Evolutionary conservation across 2,888 invertebrate species (phyloP).

Genomic region (Epistrophe eligans): DNA sequence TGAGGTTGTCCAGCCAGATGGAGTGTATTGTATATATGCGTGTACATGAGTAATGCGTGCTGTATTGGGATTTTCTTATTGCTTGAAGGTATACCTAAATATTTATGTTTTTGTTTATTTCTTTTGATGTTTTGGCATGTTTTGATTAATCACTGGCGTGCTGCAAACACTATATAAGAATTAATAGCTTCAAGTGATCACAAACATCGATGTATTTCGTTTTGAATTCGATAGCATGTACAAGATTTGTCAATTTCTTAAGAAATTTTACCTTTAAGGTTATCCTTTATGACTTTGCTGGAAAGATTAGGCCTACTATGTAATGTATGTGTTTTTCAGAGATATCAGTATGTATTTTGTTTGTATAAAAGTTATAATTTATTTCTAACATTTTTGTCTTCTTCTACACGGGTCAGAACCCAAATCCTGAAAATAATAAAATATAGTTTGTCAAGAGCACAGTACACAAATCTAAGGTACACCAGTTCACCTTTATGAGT

Average conservation of each 20-base stretch:
- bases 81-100: not conserved
- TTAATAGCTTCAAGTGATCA: slow-evolving; percentile 56
- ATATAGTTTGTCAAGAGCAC: no score
- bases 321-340: not conserved
- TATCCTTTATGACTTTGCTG: not conserved
- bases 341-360: not conserved
- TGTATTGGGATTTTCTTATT: slow-evolving; percentile 31
- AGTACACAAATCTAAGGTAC: no score
- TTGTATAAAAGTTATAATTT: not conserved
- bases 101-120: slow-evolving; percentile 12
- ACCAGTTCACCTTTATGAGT: no score
- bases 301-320: not conserved
- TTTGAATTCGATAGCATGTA: slow-evolving; percentile 33
- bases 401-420: not conserved
- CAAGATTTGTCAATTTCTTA: slow-evolving; percentile 43
- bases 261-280: slow-evolving; percentile 7
- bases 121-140: slow-evolving; percentile 31
- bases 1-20: slow-evolving; percentile 52
- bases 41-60: slow-evolving; percentile 64
- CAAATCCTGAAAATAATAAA: no score
- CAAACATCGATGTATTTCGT: slow-evolving; percentile 26
- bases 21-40: slow-evolving; percentile 32
- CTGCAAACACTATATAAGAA: slow-evolving; percentile 36
- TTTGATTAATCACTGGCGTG: slow-evolving; percentile 67
- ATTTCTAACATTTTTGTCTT: not conserved